Conservation (phyloP, 2,113 vertebrate genomes). For the Cichladusa arquata region DNA sequence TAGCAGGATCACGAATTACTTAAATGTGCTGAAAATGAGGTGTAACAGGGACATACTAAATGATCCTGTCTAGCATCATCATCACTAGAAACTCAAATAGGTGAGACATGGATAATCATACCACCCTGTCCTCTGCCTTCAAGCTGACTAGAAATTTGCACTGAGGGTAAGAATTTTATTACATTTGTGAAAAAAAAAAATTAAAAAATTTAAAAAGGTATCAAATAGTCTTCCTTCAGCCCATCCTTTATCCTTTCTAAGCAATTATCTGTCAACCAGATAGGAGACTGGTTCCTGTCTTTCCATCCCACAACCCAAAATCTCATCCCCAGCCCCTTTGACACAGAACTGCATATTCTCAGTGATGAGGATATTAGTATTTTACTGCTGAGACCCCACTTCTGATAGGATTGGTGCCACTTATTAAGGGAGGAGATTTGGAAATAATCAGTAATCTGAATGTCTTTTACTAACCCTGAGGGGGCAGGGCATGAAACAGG, state of each 20-base stretch:
- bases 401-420: background rate
- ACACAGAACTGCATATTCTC: background rate
- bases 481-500: background rate
- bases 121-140: background rate
- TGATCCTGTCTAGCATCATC: background rate
- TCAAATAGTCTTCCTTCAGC: background rate
- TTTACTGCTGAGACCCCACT: background rate
- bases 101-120: background rate
- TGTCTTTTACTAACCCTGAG: background rate
- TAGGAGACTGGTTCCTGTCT: background rate
- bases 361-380: background rate
- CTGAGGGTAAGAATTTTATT: background rate
- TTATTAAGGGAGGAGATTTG: background rate
- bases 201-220: no score
- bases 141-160: background rate
- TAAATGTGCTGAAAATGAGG: background rate
- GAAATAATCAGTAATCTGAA: background rate
- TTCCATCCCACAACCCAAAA: background rate
- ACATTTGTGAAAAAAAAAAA: background rate
- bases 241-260: background rate
- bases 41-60: background rate
- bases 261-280: background rate
- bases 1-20: background rate
- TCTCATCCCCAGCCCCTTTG: background rate
- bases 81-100: background rate